These are phyloP conservation scores for Eristalis pertinax DNA, from an alignment of 2,888 invertebrate species.

Conservation along the genomic window DNA sequence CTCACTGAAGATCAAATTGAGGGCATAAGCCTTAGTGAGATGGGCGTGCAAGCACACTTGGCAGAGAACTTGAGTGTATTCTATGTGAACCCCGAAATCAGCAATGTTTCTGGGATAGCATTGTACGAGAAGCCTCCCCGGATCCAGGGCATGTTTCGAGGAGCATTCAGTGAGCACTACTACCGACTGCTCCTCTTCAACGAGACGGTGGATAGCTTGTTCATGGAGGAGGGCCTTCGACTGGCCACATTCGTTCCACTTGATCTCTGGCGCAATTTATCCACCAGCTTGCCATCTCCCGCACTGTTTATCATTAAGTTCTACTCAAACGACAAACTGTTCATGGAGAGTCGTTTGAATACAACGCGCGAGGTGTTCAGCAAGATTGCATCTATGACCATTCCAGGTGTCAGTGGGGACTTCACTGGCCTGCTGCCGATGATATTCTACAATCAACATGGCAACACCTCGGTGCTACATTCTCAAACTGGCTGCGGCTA, in stretches of 20 bases:
- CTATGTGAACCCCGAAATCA: constrained; percentile 77
- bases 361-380: constrained; percentile 78
- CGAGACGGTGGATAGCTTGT: constrained; percentile 81
- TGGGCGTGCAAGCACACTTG: constrained; percentile 76
- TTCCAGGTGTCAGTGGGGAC: constrained; percentile 83
- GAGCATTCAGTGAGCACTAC: constrained; percentile 73
- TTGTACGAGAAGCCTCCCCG: constrained; percentile 71
- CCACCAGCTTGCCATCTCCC: constrained; percentile 53
- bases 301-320: constrained; percentile 83
- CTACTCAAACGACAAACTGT: constrained; percentile 83
- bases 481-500: constrained; percentile 82
- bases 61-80: constrained; percentile 78
- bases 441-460: constrained; percentile 28
- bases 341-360: constrained; percentile 82
- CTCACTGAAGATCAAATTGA: constrained; percentile 57
- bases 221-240: constrained; percentile 82
- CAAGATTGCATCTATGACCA: constrained; percentile 84
- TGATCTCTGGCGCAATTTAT: constrained; percentile 78
- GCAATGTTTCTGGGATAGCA: constrained; percentile 78
- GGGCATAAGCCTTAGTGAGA: constrained; percentile 30
- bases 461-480: background rate
- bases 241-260: constrained; percentile 83
- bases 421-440: constrained; percentile 44
- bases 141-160: constrained; percentile 29
- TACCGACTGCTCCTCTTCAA: constrained; percentile 80